Base-by-base conservation (phyloP, 2,113 vertebrate species). In the Dicerorhinus sumatrensis region DNA sequence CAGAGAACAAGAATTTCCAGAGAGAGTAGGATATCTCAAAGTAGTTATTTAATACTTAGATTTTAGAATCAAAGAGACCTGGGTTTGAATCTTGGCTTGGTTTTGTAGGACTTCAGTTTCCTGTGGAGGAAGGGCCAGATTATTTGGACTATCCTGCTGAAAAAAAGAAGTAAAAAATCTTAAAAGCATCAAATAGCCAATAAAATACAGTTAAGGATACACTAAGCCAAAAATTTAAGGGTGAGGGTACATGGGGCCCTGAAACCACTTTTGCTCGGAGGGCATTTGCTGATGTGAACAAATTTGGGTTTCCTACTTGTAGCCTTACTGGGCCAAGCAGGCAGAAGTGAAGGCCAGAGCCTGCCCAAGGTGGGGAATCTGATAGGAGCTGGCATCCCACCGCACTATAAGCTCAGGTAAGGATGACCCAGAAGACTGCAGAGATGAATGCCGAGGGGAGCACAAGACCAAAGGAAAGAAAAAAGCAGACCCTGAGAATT, bases 1-100 rank as follows among this genome's bases (percentile, higher is more conserved):
- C 83, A 67, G 65, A 48, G 58, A 94, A 87, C 91, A 77, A 84
- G n/a, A 76, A 33, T 94, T 80, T 85, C 65, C 63, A 77, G 42
- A 83, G 69, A 88, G 33, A 79, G 54, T 29, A 58, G 48, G 67
- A 46, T 69, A 16, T 42, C 23, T 60, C 39, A n/a, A 7, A 60
- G 56, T 80, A 65, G 65, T 77, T 76, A 80, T 16, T 88, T 21
- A 86, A 4, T 31, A 31, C 54, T 91, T 69, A 56, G 17, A 42
- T n/a, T 93, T 92, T 77, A 89, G 85, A 88, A 42, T 75, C 36
- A 84, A 17, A 86, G 70, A 93, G 33, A 90, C 69, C 6, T 67
- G n/a, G 39, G 20, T 95, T 89, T 90, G 80, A 82, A 14, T 60
- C 62, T 75, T 63, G 39, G 27, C 58, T 89, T 92, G 48, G 23